A percentile compares a stretch with the other conserved stretches of the same genome.
phyloP scores from a whole-genome alignment of 2,113 vertebrate species.

The Pipra filicauda region DNA sequence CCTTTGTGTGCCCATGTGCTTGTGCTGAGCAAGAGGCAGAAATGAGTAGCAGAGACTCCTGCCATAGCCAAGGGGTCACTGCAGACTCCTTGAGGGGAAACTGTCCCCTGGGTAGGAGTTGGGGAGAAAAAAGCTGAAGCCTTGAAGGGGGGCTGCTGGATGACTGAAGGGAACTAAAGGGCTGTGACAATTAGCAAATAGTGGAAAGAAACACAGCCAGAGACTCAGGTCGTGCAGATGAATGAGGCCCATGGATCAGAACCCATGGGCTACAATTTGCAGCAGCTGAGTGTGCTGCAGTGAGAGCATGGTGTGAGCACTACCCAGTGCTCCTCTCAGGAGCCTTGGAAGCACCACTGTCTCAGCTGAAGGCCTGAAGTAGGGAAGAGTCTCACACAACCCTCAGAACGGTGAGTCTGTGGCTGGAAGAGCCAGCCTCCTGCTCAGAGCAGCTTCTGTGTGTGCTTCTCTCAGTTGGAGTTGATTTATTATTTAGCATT shows the following conservation, averaged over 20 bases:
- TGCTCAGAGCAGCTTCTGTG: not conserved
- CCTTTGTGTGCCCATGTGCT: not conserved
- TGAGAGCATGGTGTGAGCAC: not conserved
- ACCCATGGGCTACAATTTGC: not conserved
- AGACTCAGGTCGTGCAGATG: not conserved
- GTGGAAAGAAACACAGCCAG: not conserved
- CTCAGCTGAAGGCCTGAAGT: not conserved
- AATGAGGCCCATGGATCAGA: not conserved
- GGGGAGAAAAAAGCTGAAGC: not conserved
- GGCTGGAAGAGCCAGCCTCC: not conserved
- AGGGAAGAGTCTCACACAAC: not conserved
- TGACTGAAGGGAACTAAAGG: not conserved
- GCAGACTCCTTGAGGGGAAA: not conserved
- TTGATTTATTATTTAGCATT: not conserved
- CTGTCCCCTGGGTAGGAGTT: not conserved
- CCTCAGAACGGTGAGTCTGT: not conserved
- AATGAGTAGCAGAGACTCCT: not conserved
- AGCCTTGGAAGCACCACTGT: not conserved
- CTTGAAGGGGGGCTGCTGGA: not conserved
- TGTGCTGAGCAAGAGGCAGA: not conserved
- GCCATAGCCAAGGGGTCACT: no score
- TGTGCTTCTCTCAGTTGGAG: not conserved
- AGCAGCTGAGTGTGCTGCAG: not conserved
- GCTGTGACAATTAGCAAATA: not conserved
- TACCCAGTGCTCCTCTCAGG: not conserved